Percentiles rank a stretch among this genome's conserved stretches.
phyloP scores from a whole-genome alignment of 2,888 invertebrate genomes.

The Oscheius sp. region DNA sequence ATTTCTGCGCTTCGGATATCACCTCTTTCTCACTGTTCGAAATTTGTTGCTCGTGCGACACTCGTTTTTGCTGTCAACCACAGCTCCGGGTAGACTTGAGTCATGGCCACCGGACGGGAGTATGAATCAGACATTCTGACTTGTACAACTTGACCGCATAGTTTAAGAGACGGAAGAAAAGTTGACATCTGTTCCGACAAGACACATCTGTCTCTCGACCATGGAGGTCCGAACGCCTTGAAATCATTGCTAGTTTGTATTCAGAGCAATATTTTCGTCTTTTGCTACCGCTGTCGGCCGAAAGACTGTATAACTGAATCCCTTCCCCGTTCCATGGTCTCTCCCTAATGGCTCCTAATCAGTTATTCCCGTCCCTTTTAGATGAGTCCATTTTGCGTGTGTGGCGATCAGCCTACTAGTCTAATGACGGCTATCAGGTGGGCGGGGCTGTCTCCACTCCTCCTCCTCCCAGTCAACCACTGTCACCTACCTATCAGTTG shows the following conservation, averaged over 20 bases:
- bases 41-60: conserved; percentile 2
- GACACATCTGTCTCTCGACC: no score
- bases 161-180: no score
- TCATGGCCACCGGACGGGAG: neutral
- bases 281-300: no score
- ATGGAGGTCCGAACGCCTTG: no score
- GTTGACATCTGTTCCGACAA: no score
- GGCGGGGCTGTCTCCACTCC: conserved; percentile 23
- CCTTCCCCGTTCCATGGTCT: neutral
- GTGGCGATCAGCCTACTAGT: conserved; percentile 16
- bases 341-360: conserved; percentile 24
- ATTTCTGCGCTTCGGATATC: neutral
- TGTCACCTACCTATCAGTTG: conserved; percentile 1
- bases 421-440: conserved; percentile 8
- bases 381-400: conserved; percentile 33
- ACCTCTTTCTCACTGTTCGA: conserved; percentile 6
- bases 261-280: no score
- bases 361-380: conserved; percentile 19
- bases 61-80: neutral
- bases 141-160: no score
- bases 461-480: neutral
- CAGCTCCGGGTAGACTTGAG: neutral
- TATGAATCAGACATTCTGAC: no score
- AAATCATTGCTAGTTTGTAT: no score
- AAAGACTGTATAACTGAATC: no score